A percentile compares a stretch with the other conserved stretches of the same genome.
phyloP scores from a whole-genome alignment of 2,888 invertebrate genomes.

The Zelleria hepariella region DNA sequence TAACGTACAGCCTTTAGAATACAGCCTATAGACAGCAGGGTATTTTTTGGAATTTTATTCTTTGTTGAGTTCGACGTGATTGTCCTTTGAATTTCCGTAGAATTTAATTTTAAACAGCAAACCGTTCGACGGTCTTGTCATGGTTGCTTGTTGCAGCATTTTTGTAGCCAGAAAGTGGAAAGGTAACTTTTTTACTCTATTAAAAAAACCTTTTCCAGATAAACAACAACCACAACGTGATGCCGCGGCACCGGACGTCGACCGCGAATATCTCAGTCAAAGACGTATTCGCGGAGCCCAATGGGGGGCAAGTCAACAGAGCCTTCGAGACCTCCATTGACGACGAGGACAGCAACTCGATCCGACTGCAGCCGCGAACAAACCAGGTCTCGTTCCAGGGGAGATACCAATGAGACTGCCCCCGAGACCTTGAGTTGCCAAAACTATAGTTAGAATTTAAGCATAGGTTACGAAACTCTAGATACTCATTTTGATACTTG shows the following conservation, averaged over 20 bases:
- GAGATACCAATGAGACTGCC: conserved; percentile 37
- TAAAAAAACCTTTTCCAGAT: conserved; percentile 37
- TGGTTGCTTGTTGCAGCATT: too few relatives aligned
- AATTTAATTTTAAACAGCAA: too few relatives aligned
- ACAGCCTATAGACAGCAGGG: too few relatives aligned
- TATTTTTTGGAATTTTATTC: too few relatives aligned
- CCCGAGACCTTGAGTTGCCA: conserved; percentile 31
- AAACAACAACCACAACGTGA: conserved; percentile 73
- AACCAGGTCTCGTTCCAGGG: conserved; percentile 75
- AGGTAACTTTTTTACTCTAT: background rate
- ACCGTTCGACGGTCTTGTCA: too few relatives aligned
- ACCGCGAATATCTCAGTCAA: conserved; percentile 85
- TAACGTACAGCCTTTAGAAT: too few relatives aligned
- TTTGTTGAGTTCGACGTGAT: too few relatives aligned
- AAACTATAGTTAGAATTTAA: conserved; percentile 21
- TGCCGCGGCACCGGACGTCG: conserved; percentile 80
- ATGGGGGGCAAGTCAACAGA: conserved; percentile 82
- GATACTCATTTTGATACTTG: conserved; percentile 36
- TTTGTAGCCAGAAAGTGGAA: too few relatives aligned
- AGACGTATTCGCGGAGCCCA: conserved; percentile 82
- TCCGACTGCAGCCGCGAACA: conserved; percentile 78
- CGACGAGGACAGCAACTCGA: conserved; percentile 78
- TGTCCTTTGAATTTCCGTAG: too few relatives aligned
- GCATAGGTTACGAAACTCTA: conserved; percentile 21
- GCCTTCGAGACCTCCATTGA: conserved; percentile 79